Conservation (phyloP, 2,113 vertebrate genomes). For the Larimichthys polyactis region DNA sequence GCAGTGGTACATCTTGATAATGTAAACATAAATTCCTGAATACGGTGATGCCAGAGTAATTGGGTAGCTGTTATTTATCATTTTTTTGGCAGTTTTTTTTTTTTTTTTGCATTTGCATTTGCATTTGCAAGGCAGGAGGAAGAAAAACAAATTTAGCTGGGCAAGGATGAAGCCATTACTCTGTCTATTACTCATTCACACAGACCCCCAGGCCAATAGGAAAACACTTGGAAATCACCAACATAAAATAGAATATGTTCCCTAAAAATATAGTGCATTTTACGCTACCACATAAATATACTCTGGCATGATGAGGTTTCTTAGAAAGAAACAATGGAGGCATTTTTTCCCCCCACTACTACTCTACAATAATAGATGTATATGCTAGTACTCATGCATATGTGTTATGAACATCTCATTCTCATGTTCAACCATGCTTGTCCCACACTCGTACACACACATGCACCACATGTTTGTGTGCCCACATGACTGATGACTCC, state of each 20-base stretch:
- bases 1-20: conserved; percentile 78
- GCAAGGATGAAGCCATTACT: conserved; percentile 79
- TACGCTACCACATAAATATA: conserved; percentile 71
- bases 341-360: conserved; percentile 36
- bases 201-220: conserved; percentile 73
- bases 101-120: conserved; percentile 35
- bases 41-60: conserved; percentile 78
- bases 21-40: conserved; percentile 81
- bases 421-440: conserved; percentile 53
- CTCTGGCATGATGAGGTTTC: conserved; percentile 70
- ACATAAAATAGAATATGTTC: conserved; percentile 78
- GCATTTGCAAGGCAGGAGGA: conserved; percentile 66
- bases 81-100: conserved; percentile 47
- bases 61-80: conserved; percentile 77
- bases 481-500: conserved; percentile 37
- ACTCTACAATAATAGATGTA: conserved; percentile 45
- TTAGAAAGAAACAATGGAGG: conserved; percentile 62
- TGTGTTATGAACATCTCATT: conserved; percentile 58
- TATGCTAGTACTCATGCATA: conserved; percentile 36
- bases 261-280: conserved; percentile 69
- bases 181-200: conserved; percentile 80
- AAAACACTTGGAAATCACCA: conserved; percentile 76
- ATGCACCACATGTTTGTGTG: conserved; percentile 43
- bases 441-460: conserved; percentile 26
- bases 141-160: conserved; percentile 76